Percentiles rank a stretch among this genome's conserved stretches.
These are phyloP conservation scores for Prunella strophiata DNA, from an alignment of 2,797 vertebrate genomes.

Conservation along the genomic window DNA sequence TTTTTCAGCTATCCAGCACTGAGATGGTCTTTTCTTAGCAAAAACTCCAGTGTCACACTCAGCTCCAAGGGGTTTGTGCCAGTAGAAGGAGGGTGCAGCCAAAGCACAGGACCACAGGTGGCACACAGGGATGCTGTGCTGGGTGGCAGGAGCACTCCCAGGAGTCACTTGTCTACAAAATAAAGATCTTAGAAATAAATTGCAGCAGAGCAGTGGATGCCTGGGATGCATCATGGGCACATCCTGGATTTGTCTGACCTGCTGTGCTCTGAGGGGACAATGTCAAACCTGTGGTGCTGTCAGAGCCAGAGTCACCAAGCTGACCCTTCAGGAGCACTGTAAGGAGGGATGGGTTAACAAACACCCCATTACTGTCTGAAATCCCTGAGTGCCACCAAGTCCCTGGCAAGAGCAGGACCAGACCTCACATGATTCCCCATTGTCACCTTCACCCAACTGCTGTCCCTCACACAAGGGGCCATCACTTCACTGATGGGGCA, in stretches of 20 bases:
- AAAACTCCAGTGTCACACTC: not conserved
- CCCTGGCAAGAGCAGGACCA: not conserved
- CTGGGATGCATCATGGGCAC: not conserved
- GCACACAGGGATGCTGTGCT: not conserved
- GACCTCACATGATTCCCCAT: not conserved
- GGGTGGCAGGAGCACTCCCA: not conserved
- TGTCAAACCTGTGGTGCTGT: not conserved
- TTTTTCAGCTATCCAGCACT: not conserved
- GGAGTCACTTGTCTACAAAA: not conserved
- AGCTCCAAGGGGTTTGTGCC: not conserved
- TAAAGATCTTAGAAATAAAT: not conserved
- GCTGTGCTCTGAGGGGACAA: fast-evolving
- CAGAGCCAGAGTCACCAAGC: fast-evolving
- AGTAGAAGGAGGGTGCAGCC: not conserved
- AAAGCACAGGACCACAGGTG: fast-evolving
- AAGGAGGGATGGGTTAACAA: not conserved
- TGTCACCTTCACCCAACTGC: fast-evolving
- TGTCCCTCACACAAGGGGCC: fast-evolving
- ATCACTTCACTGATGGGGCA: fast-evolving
- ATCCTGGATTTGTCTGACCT: not conserved
- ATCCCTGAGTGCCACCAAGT: fast-evolving
- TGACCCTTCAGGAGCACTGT: fast-evolving
- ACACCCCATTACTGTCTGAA: not conserved
- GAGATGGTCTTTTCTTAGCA: not conserved
- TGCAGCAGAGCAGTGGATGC: not conserved